A percentile compares a stretch with the other conserved stretches of the same genome.
These are phyloP conservation scores for Anoplius nigerrimus DNA, from an alignment of 2,888 invertebrate genomes.

Conservation along the genomic window DNA sequence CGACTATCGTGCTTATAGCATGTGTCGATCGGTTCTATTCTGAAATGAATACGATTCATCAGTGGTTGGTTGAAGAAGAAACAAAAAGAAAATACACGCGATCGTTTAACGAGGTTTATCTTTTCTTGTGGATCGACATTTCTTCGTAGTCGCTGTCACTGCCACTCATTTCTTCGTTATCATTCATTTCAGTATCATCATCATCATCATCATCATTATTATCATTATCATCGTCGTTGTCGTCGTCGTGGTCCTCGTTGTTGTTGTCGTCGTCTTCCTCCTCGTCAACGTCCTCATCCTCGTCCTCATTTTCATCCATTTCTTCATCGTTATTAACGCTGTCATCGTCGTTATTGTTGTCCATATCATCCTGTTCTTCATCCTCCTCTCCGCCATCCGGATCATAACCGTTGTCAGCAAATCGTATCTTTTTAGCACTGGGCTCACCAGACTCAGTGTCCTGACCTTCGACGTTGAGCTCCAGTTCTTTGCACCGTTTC, in stretches of 20 bases:
- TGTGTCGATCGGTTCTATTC: too few species aligned
- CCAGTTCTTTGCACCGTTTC: slow-evolving; percentile 83
- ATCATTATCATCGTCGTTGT: too few species aligned
- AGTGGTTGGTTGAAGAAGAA: too few species aligned
- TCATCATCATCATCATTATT: slow-evolving; percentile 26
- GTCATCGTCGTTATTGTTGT: slow-evolving; percentile 8
- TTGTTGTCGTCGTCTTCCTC: too few species aligned
- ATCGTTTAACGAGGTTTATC: slow-evolving; percentile 25
- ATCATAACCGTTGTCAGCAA: slow-evolving; percentile 55
- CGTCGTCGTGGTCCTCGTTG: slow-evolving; percentile 8
- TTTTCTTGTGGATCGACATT: slow-evolving; percentile 40
- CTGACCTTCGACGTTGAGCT: slow-evolving; percentile 75
- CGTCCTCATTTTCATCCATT: slow-evolving; percentile 21
- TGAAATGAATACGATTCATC: too few species aligned
- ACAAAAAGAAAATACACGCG: too few species aligned
- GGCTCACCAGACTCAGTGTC: slow-evolving; percentile 64
- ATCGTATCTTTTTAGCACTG: slow-evolving; percentile 63
- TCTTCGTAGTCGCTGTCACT: slow-evolving; percentile 64
- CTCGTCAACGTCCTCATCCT: too few species aligned
- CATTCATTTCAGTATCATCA: slow-evolving; percentile 31
- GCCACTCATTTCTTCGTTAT: slow-evolving; percentile 39
- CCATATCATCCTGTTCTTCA: slow-evolving; percentile 62
- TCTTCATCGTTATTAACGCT: slow-evolving; percentile 28
- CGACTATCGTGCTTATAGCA: too few species aligned
- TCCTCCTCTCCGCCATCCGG: slow-evolving; percentile 74